Conservation (phyloP, 2,797 vertebrate species). For the Chrysocyon brachyurus region DNA sequence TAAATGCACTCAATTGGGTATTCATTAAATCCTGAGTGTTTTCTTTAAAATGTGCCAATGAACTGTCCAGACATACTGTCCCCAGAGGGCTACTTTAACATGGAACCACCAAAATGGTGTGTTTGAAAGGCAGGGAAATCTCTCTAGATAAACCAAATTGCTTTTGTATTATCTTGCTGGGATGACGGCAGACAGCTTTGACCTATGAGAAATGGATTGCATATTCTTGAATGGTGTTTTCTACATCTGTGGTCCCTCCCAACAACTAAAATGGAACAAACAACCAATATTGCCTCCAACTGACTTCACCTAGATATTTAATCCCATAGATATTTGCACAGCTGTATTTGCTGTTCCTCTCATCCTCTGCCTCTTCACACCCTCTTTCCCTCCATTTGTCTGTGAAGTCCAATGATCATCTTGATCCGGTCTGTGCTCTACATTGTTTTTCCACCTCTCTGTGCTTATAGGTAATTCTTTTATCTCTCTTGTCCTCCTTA, state of each 20-base stretch:
- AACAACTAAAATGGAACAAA: not conserved
- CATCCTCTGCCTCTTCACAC: not conserved
- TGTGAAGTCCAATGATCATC: not conserved
- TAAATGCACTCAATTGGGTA: not conserved
- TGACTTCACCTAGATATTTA: not conserved
- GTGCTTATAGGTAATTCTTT: not conserved
- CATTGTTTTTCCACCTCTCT: not conserved
- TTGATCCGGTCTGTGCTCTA: not conserved
- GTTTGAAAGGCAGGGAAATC: not conserved
- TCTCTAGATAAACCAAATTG: not conserved
- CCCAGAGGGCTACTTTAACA: not conserved
- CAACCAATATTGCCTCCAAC: not conserved
- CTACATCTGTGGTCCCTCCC: not conserved
- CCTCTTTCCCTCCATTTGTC: not conserved
- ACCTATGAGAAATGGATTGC: not conserved
- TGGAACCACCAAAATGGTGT: not conserved
- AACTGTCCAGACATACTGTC: not conserved
- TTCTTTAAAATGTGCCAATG: constrained; percentile 33
- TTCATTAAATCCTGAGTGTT: not conserved
- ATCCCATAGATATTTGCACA: not conserved
- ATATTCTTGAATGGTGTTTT: not conserved
- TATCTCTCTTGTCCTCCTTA: constrained; percentile 41
- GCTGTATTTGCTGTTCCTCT: not conserved
- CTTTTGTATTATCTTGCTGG: not conserved
- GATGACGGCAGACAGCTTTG: not conserved